Percentiles rank a stretch among this genome's conserved stretches.
Conservation (phyloP, 2,113 vertebrate species). For the Acrocephalus kingi region DNA sequence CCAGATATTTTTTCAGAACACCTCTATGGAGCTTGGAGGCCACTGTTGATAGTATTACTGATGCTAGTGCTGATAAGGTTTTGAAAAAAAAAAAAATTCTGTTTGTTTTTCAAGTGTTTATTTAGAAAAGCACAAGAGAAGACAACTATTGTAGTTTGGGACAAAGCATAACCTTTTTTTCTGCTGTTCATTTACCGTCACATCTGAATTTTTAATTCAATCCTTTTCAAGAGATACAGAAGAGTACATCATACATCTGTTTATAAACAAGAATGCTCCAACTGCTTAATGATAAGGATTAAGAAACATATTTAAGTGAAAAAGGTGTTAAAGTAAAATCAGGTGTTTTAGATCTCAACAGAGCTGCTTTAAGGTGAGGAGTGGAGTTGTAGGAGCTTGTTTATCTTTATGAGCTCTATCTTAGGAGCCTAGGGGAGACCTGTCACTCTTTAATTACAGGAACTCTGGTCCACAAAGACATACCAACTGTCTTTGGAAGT, state of each 20-base stretch:
- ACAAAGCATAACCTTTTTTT: not conserved
- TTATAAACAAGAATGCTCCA: not conserved
- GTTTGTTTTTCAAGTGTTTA: not conserved
- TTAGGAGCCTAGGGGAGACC: not conserved
- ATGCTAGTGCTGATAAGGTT: not conserved
- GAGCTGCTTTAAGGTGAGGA: not conserved
- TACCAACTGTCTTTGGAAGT: not conserved
- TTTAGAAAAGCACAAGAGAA: not conserved
- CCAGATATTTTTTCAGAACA: not conserved
- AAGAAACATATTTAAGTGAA: not conserved
- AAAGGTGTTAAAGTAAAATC: not conserved
- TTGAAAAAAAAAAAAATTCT: not conserved
- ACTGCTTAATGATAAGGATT: not conserved
- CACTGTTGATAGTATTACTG: too few relatives aligned
- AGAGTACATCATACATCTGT: not conserved
- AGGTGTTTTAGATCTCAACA: not conserved
- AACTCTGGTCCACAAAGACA: not conserved
- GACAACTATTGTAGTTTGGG: not conserved
- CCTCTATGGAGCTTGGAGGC: not conserved
- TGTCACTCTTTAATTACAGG: not conserved
- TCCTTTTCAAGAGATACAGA: not conserved
- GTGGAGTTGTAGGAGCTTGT: not conserved
- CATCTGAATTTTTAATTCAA: not conserved
- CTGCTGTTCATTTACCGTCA: not conserved
- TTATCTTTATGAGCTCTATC: not conserved